Evolutionary conservation across 2,797 vertebrate species (phyloP).

Genomic region (Crypturellus tataupa): DNA sequence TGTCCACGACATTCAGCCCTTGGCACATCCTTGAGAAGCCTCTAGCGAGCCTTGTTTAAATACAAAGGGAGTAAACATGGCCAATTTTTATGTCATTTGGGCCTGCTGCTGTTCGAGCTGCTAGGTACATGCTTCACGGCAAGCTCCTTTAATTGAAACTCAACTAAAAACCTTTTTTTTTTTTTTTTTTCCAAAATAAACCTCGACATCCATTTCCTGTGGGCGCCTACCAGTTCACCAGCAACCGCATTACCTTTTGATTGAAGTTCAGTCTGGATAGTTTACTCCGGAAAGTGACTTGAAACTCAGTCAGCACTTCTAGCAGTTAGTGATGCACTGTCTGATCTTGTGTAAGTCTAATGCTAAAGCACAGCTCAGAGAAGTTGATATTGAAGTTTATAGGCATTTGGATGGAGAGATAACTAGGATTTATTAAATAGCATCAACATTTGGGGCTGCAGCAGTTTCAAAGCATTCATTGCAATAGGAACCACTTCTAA

Average conservation of each 20-base stretch:
- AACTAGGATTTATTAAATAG: background rate
- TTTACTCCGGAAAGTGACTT: background rate
- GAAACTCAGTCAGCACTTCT: background rate
- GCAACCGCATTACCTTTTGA: background rate
- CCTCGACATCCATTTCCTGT: accelerated
- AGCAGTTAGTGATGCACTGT: accelerated
- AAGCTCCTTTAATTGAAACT: background rate
- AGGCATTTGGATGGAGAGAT: background rate
- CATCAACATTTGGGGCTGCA: background rate
- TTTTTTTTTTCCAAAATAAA: background rate
- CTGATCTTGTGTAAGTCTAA: background rate
- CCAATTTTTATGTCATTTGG: background rate
- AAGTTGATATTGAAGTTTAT: background rate
- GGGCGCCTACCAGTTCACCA: background rate
- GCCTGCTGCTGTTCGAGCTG: background rate
- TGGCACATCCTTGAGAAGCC: background rate
- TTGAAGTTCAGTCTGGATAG: background rate
- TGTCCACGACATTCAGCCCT: background rate
- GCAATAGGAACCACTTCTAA: background rate
- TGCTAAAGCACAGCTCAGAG: background rate
- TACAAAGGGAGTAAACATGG: background rate
- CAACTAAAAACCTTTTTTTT: background rate
- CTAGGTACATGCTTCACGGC: background rate
- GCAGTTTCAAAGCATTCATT: background rate
- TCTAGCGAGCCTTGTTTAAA: background rate